Conservation (phyloP, 2,888 invertebrate genomes). For the Tiliacea aurago region DNA sequence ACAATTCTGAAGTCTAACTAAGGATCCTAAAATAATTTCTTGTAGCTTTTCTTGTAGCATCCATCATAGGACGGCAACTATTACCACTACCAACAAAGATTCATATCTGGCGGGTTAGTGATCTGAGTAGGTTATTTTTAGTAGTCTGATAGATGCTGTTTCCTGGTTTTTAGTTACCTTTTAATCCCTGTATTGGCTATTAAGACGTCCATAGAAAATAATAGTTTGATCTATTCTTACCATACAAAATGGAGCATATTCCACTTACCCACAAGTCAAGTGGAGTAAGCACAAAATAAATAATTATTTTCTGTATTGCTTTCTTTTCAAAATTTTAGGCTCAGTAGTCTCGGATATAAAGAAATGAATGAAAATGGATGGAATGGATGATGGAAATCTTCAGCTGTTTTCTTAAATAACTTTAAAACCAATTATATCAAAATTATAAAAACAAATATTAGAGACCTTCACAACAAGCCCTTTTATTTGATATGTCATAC, state of each 20-base stretch:
- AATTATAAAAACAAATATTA: too few species aligned
- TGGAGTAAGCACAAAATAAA: neutral
- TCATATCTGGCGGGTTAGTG: neutral
- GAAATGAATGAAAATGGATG: too few species aligned
- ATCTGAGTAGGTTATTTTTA: constrained; percentile 3
- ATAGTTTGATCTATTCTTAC: constrained; percentile 6
- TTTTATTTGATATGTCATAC: too few species aligned
- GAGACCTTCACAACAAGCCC: too few species aligned
- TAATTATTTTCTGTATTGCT: too few species aligned
- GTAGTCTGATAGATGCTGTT: neutral
- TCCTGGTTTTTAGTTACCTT: neutral
- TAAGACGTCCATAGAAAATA: neutral
- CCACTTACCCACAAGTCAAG: neutral
- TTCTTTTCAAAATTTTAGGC: too few species aligned
- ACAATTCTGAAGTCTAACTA: neutral
- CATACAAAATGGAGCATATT: neutral
- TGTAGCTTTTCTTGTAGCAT: too few species aligned
- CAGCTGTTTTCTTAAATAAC: too few species aligned
- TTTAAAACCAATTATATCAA: too few species aligned
- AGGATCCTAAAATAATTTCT: neutral
- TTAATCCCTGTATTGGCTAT: neutral
- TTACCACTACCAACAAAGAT: neutral
- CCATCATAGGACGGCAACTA: neutral
- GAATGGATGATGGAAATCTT: too few species aligned
- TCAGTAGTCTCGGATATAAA: too few species aligned